These are phyloP conservation scores for Mastomys coucha DNA, from an alignment of 2,113 vertebrate genomes.

Conservation along the genomic window DNA sequence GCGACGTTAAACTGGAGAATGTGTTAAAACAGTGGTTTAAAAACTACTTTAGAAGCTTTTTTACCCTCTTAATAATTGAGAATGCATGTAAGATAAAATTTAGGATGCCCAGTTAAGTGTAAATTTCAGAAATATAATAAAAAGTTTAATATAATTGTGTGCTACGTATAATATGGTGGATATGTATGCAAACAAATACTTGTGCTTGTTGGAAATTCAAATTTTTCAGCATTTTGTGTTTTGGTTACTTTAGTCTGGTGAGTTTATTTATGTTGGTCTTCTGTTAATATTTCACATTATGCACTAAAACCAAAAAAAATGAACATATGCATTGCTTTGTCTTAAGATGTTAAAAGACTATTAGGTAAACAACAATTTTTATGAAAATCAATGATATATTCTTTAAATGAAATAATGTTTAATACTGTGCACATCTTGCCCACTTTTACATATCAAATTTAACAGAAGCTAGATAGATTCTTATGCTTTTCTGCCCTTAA, in stretches of 20 bases:
- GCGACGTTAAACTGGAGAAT: not conserved
- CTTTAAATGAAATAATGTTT: not conserved
- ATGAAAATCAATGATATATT: conserved; percentile 6
- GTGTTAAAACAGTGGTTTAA: not conserved
- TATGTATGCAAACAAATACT: not conserved
- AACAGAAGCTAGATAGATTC: not conserved
- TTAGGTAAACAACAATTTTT: not conserved
- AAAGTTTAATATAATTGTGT: not conserved
- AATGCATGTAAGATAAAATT: conserved; percentile 10
- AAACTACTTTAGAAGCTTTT: not conserved
- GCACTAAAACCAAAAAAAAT: conserved; percentile 26
- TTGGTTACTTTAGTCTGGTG: conserved; percentile 18
- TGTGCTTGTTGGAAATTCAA: not conserved
- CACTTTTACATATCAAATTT: not conserved
- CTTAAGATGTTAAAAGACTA: not conserved
- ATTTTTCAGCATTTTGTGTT: not conserved
- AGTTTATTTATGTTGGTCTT: not conserved
- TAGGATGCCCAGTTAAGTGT: not conserved
- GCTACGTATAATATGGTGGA: not conserved
- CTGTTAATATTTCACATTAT: not conserved
- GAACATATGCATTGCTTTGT: not conserved
- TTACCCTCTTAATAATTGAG: not conserved
- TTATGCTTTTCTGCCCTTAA: not conserved
- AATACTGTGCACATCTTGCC: not conserved
- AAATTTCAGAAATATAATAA: conserved; percentile 44